Conservation (phyloP, 2,113 vertebrate genomes). For the Percina caprodes region DNA sequence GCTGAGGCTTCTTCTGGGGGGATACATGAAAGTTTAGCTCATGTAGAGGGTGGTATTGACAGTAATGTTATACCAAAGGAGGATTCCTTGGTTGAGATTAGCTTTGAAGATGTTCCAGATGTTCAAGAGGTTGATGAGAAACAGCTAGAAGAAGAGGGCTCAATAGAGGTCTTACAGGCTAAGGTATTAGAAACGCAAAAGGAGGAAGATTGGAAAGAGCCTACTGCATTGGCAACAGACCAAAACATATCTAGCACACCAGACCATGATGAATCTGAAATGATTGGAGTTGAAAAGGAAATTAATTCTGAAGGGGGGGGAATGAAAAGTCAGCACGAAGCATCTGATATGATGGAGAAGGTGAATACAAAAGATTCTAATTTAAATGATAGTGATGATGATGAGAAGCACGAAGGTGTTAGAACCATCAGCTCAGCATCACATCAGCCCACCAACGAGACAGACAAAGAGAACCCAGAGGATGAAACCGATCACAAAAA, state of each 20-base stretch:
- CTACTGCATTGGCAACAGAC: not conserved
- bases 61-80: conserved; percentile 24
- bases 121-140: conserved; percentile 32
- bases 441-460: conserved; percentile 39
- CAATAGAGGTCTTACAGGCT: conserved; percentile 24
- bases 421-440: conserved; percentile 19
- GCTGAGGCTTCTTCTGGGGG: conserved; percentile 20
- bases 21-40: conserved; percentile 35
- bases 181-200: conserved; percentile 33
- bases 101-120: conserved; percentile 69
- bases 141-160: conserved; percentile 32
- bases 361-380: conserved; percentile 23
- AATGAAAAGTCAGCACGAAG: conserved; percentile 30
- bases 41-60: conserved; percentile 18
- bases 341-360: not conserved
- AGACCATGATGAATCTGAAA: conserved; percentile 15
- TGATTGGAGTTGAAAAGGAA: conserved; percentile 15
- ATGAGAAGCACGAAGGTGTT: conserved; percentile 43
- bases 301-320: conserved; percentile 30
- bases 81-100: conserved; percentile 64
- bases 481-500: conserved; percentile 18
- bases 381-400: conserved; percentile 46
- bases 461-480: conserved; percentile 31
- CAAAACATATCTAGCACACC: conserved; percentile 18
- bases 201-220: conserved; percentile 30